These are phyloP conservation scores for Drosophila athabasca DNA, from an alignment of 1,140 invertebrate species.

Conservation along the genomic window DNA sequence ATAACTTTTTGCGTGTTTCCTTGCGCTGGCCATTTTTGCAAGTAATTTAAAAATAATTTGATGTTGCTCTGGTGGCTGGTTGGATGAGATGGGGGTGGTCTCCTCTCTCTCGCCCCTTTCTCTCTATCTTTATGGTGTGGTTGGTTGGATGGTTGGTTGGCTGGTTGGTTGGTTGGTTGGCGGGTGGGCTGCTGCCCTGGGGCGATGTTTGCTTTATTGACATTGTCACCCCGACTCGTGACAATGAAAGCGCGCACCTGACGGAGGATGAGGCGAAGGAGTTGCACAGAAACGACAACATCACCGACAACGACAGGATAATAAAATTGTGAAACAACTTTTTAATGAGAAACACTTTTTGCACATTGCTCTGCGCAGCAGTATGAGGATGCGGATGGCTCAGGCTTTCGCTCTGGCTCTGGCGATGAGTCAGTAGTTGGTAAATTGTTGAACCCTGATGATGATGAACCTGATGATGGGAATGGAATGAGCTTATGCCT, in stretches of 20 bases:
- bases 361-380: constrained; percentile 60
- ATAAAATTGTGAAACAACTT: constrained; percentile 79
- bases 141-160: too few species aligned
- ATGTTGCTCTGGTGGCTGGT: constrained; percentile 38
- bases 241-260: constrained; percentile 64
- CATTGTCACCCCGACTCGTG: constrained; percentile 69
- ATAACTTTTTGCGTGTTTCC: constrained; percentile 52
- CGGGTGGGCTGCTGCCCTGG: constrained; percentile 5
- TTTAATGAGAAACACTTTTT: constrained; percentile 80
- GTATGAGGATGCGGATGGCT: constrained; percentile 15
- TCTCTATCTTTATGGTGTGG: neutral
- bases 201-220: constrained; percentile 75
- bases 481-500: constrained; percentile 4
- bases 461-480: neutral
- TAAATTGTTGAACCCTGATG: too few species aligned
- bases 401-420: neutral
- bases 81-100: constrained; percentile 7
- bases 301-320: constrained; percentile 54
- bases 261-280: constrained; percentile 14
- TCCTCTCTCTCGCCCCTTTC: neutral
- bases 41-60: constrained; percentile 79
- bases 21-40: constrained; percentile 57
- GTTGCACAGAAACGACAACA: constrained; percentile 10
- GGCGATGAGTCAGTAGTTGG: too few species aligned
- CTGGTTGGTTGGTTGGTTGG: too few species aligned